Evolutionary conservation across 2,113 vertebrate species (phyloP).

Genomic region (Pipra filicauda): DNA sequence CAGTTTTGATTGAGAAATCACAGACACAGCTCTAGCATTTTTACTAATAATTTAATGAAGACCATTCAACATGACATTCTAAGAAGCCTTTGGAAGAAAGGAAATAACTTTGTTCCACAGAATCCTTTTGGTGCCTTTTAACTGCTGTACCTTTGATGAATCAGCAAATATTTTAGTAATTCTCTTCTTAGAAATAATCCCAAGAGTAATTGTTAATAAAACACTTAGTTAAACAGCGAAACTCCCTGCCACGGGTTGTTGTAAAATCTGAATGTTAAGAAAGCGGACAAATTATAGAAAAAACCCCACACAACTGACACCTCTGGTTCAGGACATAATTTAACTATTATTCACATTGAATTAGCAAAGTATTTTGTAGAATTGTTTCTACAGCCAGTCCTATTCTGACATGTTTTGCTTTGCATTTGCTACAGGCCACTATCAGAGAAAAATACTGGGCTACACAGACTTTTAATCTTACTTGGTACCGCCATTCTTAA

Average conservation of each 20-base stretch:
- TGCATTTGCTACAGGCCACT: not conserved
- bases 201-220: constrained; percentile 4
- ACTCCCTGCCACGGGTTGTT: not conserved
- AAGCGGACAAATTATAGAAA: not conserved
- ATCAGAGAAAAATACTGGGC: not conserved
- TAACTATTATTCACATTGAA: not conserved
- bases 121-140: not conserved
- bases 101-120: not conserved
- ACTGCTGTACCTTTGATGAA: not conserved
- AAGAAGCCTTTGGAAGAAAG: not conserved
- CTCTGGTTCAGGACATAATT: constrained; percentile 30
- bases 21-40: not conserved
- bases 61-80: not conserved
- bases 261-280: not conserved
- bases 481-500: not conserved
- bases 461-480: not conserved
- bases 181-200: constrained; percentile 14
- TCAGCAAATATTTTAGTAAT: constrained; percentile 34
- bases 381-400: not conserved
- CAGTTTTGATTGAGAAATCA: not conserved
- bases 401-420: not conserved
- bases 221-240: constrained; percentile 34
- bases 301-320: not conserved
- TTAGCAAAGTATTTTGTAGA: not conserved
- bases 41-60: not conserved